Evolutionary conservation across 2,797 vertebrate genomes (phyloP), one percentile per base, ranked within the genome.

Genomic region (Chrysocyon brachyurus): DNA sequence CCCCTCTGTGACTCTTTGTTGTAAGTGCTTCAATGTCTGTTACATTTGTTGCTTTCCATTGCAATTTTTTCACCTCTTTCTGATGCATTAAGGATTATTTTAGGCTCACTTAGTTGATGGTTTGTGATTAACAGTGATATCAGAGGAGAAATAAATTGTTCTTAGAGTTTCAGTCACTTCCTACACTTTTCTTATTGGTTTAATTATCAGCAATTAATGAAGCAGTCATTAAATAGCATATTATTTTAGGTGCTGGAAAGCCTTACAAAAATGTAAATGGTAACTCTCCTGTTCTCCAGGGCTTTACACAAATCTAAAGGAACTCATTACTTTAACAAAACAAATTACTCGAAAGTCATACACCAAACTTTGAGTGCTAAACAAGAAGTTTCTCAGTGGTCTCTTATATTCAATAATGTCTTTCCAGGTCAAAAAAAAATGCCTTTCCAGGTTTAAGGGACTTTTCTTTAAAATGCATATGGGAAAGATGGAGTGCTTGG

Each of bases 181-280:
- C 52, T 68, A 56, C 22, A 9, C 89, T n/a, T 93, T 94, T 89
- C 46, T 77, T 88, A 46, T 31, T 94, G 56, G 24, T 87, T 83
- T 94, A 73, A 28, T 85, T 87, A 92, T 68, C 49, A 86, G 59
- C 36, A 90, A 77, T 61, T 88, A 89, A 94, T 72, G 56, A 90
- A 95, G 7, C 7, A 79, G 52, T 1, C 26, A 75, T 28, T 83
- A 82, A 75, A 7, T 68, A 88, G n/a, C 70, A 14, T 68, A 73
- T 56, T 33, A 87, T 33, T 92, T 36, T 64, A 63, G 19, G 12
- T 79, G 40, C 31, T 94, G 19, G 36, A 79, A 95, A 95, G 24
- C 26, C 26, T 36, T 91, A 86, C 5, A 68, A 94, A 95, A 68
- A 61, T 10, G 10, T 87, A 59, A 86, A 79, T 87, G 83, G 46